Evolutionary conservation across 2,113 vertebrate genomes (phyloP), one percentile per base, ranked within the genome.

Genomic region (Oncorhynchus gorbuscha): DNA sequence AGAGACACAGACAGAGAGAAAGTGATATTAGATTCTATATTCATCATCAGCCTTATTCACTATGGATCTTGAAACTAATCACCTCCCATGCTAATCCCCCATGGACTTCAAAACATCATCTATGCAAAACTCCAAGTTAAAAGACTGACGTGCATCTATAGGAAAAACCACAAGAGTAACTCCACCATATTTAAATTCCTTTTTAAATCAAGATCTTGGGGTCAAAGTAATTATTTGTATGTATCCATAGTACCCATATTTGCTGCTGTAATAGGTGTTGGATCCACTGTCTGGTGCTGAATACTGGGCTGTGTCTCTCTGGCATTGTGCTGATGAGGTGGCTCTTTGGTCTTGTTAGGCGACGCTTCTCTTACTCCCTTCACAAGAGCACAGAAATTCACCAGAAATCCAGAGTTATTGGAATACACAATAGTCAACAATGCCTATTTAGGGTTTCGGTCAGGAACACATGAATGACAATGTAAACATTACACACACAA

Each of bases 241-340:
- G 22, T 73, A 16, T 79, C 75, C 28, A 83, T 69, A 76, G 82
- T 91, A 91, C 90, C 90, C 16, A 87, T 78, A 78, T 79, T 88
- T 28, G 85, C 73, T 78, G 79, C 39, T 45, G 39, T 45, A 45
- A 45, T 45, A 3, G 81, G 32, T 0, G 18, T 7, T 70, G 39
- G n/a, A 3, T 35, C 6, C 16, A 77, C 55, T 4, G 73, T 55
- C 75, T 80, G 88, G 64, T 86, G 89, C 55, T 88, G 88, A 11
- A 75, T 71, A 74, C 74, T 74, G 71, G 71, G 83, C 18, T 35
- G 67, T 73, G 88, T 78, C 65, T 84, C 80, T 80, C 69, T 76
- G 73, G 79, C 12, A 5, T 4, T 66, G 48, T 77, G 39, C 0
- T 45, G 39, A 45, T 11, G 76, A 79, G 51, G 73, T 26, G 85